Conservation (phyloP, 2,888 invertebrate species). For the Ophion obscuratus region DNA sequence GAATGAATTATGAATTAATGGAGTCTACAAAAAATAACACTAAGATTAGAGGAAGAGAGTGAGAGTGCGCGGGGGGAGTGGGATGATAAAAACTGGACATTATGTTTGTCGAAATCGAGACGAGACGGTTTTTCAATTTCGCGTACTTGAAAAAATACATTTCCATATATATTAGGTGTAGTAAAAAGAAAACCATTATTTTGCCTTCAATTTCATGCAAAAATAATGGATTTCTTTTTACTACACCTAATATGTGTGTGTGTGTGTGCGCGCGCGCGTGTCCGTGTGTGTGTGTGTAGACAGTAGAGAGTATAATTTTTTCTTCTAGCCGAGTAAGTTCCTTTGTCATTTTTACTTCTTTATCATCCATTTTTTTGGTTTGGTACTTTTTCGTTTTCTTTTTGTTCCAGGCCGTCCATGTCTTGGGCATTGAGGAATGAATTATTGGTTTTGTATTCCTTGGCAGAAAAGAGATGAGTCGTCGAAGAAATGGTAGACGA, state of each 20-base stretch:
- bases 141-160: slow-evolving; percentile 69
- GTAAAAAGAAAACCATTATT: no score
- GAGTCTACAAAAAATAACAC: slow-evolving; percentile 42
- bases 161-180: slow-evolving; percentile 60
- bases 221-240: no score
- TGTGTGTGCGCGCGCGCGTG: neutral
- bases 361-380: slow-evolving; percentile 38
- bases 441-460: neutral
- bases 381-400: slow-evolving; percentile 1
- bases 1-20: slow-evolving; percentile 37
- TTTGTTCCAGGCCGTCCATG: neutral
- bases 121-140: slow-evolving; percentile 48
- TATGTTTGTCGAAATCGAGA: slow-evolving; percentile 50
- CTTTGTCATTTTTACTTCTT: slow-evolving; percentile 31
- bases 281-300: slow-evolving; percentile 1
- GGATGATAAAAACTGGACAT: slow-evolving; percentile 24
- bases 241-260: slow-evolving; percentile 41
- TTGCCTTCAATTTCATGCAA: no score
- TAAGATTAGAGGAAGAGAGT: slow-evolving; percentile 31
- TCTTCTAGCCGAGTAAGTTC: slow-evolving; percentile 43
- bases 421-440: neutral
- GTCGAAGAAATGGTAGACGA: slow-evolving; percentile 41
- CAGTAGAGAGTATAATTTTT: slow-evolving; percentile 45
- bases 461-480: slow-evolving; percentile 52
- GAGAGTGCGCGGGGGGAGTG: slow-evolving; percentile 10